phyloP scores from a whole-genome alignment of 1,140 invertebrate species.

The Apolygus lucorum region DNA sequence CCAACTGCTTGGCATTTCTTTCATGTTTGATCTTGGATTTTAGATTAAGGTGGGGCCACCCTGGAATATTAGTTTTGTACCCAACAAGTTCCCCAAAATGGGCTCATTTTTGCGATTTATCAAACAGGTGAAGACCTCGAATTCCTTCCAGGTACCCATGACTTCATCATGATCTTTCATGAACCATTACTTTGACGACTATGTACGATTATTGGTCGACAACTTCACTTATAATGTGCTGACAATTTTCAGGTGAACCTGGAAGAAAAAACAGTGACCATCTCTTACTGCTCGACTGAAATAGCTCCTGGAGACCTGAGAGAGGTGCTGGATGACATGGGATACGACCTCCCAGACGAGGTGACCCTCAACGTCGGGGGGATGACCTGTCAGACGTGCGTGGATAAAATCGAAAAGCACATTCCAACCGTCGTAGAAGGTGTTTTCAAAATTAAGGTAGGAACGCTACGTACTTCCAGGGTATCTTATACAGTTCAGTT shows the following conservation, averaged over 20 bases:
- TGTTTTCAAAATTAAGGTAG: constrained; percentile 21
- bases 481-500: not conserved
- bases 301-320: constrained; percentile 50
- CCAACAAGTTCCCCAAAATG: too few relatives aligned
- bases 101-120: too few relatives aligned
- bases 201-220: too few relatives aligned
- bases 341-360: constrained; percentile 43
- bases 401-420: constrained; percentile 62
- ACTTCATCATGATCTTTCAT: not conserved
- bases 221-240: not conserved
- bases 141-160: not conserved
- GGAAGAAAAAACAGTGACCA: constrained; percentile 53
- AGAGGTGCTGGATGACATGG: constrained; percentile 68
- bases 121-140: not conserved
- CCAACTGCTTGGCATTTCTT: too few relatives aligned
- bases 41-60: too few relatives aligned
- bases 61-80: not conserved
- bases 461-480: too few relatives aligned
- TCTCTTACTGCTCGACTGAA: constrained; percentile 51
- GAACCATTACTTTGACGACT: not conserved
- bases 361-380: constrained; percentile 52
- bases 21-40: too few relatives aligned
- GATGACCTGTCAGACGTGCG: constrained; percentile 77
- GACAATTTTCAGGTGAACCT: constrained; percentile 46
- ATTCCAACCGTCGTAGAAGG: constrained; percentile 11